Evolutionary conservation across 2,888 invertebrate genomes (phyloP), one percentile per base, ranked within the genome.

Genomic region (Mellilla xanthometata): DNA sequence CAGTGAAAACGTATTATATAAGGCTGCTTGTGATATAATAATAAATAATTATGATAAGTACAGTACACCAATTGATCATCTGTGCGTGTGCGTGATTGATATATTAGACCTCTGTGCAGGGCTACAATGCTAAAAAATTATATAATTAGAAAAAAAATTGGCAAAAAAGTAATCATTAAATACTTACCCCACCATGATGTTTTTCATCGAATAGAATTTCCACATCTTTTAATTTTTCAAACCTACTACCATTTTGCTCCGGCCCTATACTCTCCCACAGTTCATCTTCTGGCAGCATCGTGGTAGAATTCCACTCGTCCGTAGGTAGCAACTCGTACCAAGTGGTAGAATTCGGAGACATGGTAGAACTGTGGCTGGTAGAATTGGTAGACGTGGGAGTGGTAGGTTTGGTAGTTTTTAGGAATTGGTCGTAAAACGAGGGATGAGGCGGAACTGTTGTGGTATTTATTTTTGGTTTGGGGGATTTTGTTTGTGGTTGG

Each of bases 351-450:
- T 82, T 81, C 5, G 58, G 39, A 30, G 74, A 2, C 24, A 7
- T 64, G 33, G 72, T 72, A 58, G 68, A 19, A 58, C 72, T 76
- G 10, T 12, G 12, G 1, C 13, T 9, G 11, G 32, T 88, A 2
- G 73, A 81, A 56, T 82, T 81, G 4, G 58, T 40, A 31, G 74
- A 9, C 9, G 36, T 36, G n/a, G 39, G 31, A 13, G 49, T 56
- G 19, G 76, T 73, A 43, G 74, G 49, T 55, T 63, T 77, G 8
- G 74, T 63, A 6, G 87, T 78, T 72, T 85, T 88, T 8, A 91
- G 56, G 54, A 91, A 91, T 51, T 91, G 88, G 46, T 90, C 80
- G 53, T 84, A 90, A 55, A 83, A 88, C 0, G 79, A 77, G 0
- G 77, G 81, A 49, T 61, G 54, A 0, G 78, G 82, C 1, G 76